Base-by-base conservation (phyloP, 2,888 invertebrate species). In the Eristalinus aeneus region DNA sequence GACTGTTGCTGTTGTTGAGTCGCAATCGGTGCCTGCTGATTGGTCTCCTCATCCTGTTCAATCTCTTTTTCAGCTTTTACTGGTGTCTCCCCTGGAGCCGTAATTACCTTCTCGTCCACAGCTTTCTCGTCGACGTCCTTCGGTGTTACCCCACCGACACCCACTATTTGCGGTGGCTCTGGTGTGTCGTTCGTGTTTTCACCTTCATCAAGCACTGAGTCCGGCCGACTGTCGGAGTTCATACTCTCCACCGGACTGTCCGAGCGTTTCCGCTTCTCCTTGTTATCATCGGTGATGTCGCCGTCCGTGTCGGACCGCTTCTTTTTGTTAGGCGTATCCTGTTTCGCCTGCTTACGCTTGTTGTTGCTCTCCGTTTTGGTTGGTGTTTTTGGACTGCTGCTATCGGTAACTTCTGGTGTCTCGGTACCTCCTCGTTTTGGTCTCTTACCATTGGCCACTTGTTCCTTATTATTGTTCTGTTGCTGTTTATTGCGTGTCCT, bases 241-340 rank as follows among this genome's bases (percentile, higher is more conserved):
- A 97, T 94, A 90, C 97, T 97, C 90, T 96, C 96, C 56, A 96
- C 95, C 12, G 97, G 97, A 93, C 97, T 97, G 85, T 93, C 93
- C 34, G 93, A 91, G 22, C 93, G 90, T 84, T 93, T 93, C 46
- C 94, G 92, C 89, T 94, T 94, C 73, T 94, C 94, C 88, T 94
- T 94, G 39, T 71, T 89, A 67, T 93, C 93, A 72, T 93, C 93
- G 58, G 91, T 91, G 63, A 90, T 91, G 64, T 90, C 91, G 20
- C 93, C 93, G 58, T 91, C 90, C 54, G 93, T 92, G 80, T 94
- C 94, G 46, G 91, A 91, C 61, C 94, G 92, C 90, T 94, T 94
- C 88, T 94, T 93, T 88, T 94, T 94, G 89, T 92, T 93, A 10
- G 94, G 94, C 72, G 94, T 94, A 75, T 94, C 94, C 68, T 93